Evolutionary conservation across 2,113 vertebrate genomes (phyloP).

Genomic region (Lepus timidus): DNA sequence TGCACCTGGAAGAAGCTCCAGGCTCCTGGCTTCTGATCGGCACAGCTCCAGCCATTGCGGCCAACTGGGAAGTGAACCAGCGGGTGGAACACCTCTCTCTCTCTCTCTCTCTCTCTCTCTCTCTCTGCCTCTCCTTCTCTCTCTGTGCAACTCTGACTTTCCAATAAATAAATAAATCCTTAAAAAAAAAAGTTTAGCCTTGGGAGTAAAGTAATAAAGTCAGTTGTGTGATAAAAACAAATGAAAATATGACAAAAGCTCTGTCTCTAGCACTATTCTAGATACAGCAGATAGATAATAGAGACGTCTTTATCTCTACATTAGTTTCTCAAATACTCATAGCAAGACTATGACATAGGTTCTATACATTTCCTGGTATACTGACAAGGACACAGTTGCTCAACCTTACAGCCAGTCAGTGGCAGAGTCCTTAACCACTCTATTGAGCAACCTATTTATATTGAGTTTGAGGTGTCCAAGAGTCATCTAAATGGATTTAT

Average conservation of each 20-base stretch:
- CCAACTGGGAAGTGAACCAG: too few species aligned
- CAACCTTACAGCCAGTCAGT: background rate
- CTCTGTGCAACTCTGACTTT: too few species aligned
- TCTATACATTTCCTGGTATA: background rate
- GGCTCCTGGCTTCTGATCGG: too few species aligned
- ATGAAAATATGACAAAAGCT: background rate
- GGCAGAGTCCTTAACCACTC: background rate
- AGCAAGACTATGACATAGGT: background rate
- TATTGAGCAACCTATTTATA: background rate
- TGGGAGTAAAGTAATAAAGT: background rate
- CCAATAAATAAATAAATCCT: too few species aligned
- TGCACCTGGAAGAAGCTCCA: too few species aligned
- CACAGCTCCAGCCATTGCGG: too few species aligned
- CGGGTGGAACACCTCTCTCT: too few species aligned
- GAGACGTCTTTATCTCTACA: background rate
- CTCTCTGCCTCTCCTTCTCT: too few species aligned
- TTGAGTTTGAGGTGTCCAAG: background rate
- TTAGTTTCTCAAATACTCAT: background rate
- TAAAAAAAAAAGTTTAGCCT: background rate
- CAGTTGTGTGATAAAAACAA: background rate
- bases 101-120: too few species aligned
- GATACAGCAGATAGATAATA: background rate
- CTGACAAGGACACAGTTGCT: background rate
- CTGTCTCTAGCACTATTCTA: background rate
- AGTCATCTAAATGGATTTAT: background rate